Evolutionary conservation across 1,140 invertebrate genomes (phyloP).

Genomic region (Bradynema listronoti): DNA sequence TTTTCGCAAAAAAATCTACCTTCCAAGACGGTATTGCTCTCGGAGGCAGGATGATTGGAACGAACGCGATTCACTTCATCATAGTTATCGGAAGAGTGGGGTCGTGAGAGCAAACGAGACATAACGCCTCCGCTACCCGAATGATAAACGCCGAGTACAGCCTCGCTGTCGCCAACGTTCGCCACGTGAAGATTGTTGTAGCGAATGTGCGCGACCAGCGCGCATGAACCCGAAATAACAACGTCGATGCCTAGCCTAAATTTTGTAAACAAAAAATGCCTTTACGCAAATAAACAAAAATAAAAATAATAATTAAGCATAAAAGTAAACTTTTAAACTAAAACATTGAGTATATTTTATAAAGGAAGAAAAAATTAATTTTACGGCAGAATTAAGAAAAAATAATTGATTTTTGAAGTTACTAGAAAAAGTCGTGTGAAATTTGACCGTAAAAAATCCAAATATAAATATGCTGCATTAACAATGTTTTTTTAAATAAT

Average conservation of each 20-base stretch:
- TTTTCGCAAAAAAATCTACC: constrained; percentile 59
- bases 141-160: constrained; percentile 47
- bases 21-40: constrained; percentile 75
- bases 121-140: constrained; percentile 64
- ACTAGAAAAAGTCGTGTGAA: too few relatives aligned
- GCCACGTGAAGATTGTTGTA: constrained; percentile 51
- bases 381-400: too few relatives aligned
- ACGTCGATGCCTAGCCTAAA: constrained; percentile 50
- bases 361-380: too few relatives aligned
- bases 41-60: constrained; percentile 75
- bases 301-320: background rate
- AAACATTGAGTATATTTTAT: too few relatives aligned
- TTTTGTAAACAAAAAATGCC: too few relatives aligned
- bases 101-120: constrained; percentile 72
- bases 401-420: too few relatives aligned
- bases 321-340: background rate
- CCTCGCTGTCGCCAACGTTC: constrained; percentile 45
- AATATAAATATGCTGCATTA: too few relatives aligned
- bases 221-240: constrained; percentile 53
- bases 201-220: constrained; percentile 38
- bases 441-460: too few relatives aligned
- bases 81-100: constrained; percentile 84
- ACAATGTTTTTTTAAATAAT: too few relatives aligned
- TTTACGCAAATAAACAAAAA: constrained; percentile 10
- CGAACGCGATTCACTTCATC: constrained; percentile 68